A percentile compares a stretch with the other conserved stretches of the same genome.
Conservation (phyloP, 2,888 invertebrate species). For the Pammene aurita region DNA sequence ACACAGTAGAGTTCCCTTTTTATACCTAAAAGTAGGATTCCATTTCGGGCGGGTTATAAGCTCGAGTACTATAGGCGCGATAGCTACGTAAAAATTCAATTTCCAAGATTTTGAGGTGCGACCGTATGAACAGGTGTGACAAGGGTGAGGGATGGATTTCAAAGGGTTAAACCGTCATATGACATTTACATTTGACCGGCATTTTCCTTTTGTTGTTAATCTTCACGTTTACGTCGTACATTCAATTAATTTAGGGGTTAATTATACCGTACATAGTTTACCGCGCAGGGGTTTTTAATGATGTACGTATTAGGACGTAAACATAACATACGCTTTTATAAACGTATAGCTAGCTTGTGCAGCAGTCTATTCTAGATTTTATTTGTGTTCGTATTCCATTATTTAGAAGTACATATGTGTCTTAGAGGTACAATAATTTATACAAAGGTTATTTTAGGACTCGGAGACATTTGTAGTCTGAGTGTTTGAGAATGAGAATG, state of each 20-base stretch:
- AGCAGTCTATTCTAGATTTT: no score
- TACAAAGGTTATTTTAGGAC: background rate
- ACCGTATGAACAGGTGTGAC: constrained; percentile 38
- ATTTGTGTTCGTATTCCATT: no score
- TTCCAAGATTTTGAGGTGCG: constrained; percentile 40
- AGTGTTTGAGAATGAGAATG: no score
- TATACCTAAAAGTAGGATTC: constrained; percentile 37
- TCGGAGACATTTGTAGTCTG: background rate
- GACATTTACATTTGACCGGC: constrained; percentile 40
- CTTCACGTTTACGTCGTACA: constrained; percentile 18
- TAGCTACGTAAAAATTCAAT: constrained; percentile 40
- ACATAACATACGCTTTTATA: background rate
- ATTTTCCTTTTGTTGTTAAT: constrained; percentile 36
- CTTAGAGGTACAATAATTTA: background rate
- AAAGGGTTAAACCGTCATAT: constrained; percentile 32
- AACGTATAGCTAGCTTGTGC: no score
- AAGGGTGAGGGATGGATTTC: constrained; percentile 39
- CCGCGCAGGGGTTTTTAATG: constrained; percentile 8
- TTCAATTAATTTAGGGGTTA: constrained; percentile 29
- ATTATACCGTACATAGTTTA: constrained; percentile 19
- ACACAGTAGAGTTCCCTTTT: constrained; percentile 33
- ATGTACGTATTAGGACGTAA: background rate
- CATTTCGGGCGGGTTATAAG: constrained; percentile 33
- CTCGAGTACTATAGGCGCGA: constrained; percentile 23
- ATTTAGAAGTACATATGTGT: no score